Evolutionary conservation across 1,140 invertebrate genomes (phyloP).

Genomic region (Calycopis cecrops): DNA sequence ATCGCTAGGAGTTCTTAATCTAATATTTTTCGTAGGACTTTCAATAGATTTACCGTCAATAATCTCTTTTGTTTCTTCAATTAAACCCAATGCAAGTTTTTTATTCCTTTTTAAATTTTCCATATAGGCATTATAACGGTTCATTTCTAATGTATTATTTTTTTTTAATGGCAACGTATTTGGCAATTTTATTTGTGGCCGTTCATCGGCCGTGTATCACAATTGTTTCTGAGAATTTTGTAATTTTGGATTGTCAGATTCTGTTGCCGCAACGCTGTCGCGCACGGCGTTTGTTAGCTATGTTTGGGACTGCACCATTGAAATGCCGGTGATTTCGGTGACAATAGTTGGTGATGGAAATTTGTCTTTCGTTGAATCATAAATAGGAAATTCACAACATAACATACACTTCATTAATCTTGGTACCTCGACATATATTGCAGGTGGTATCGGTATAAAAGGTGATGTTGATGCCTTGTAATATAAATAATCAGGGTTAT

Average conservation of each 20-base stretch:
- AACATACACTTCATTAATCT: constrained; percentile 86
- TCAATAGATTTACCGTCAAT: constrained; percentile 39
- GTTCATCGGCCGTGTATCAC: constrained; percentile 66
- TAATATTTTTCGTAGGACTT: constrained; percentile 40
- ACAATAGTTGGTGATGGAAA: constrained; percentile 78
- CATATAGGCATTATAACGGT: constrained; percentile 63
- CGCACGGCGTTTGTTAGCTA: constrained; percentile 82
- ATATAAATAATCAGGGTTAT: constrained; percentile 87
- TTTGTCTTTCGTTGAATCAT: constrained; percentile 84
- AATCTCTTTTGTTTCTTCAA: constrained; percentile 62
- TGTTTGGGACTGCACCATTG: constrained; percentile 83
- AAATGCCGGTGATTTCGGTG: constrained; percentile 84
- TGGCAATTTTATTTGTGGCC: constrained; percentile 55
- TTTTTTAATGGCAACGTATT: constrained; percentile 67
- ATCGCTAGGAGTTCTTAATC: constrained; percentile 36
- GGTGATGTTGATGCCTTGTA: constrained; percentile 92
- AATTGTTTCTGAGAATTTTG: constrained; percentile 51
- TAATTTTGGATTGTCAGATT: constrained; percentile 36
- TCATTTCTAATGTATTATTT: constrained; percentile 67
- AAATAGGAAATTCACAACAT: constrained; percentile 92
- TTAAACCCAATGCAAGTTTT: constrained; percentile 53
- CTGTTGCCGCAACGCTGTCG: constrained; percentile 61
- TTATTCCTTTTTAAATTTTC: constrained; percentile 59
- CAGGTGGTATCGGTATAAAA: constrained; percentile 89
- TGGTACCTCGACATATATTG: constrained; percentile 89